Percentiles rank a stretch among this genome's conserved stretches.
Conservation (phyloP, 2,888 invertebrate genomes). For the Itoplectis maculator region DNA sequence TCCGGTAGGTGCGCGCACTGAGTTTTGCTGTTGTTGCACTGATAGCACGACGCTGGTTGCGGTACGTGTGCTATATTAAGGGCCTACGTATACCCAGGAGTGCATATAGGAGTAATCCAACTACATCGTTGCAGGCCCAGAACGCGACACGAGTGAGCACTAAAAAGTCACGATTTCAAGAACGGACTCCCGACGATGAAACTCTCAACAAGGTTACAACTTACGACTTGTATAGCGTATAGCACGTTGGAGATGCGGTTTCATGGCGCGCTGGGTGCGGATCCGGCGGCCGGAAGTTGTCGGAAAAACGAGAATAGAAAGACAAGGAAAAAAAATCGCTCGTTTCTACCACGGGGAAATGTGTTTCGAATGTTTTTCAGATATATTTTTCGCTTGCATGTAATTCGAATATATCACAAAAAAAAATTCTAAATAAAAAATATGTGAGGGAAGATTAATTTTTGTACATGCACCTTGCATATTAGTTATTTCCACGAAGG, state of each 20-base stretch:
- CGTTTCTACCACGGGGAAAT: too few relatives aligned
- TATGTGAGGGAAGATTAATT: too few relatives aligned
- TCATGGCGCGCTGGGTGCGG: neutral
- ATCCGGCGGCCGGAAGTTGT: neutral
- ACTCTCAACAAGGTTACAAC: constrained; percentile 49
- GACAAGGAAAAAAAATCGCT: too few relatives aligned
- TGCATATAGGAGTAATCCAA: constrained; percentile 7
- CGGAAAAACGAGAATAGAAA: neutral
- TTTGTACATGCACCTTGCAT: too few relatives aligned
- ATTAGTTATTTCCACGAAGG: too few relatives aligned
- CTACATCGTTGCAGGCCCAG: neutral
- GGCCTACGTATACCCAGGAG: constrained; percentile 17
- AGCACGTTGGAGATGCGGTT: neutral
- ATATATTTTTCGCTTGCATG: too few relatives aligned
- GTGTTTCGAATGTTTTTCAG: too few relatives aligned
- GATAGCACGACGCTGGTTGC: neutral
- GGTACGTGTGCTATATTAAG: constrained; percentile 9
- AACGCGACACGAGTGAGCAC: constrained; percentile 11
- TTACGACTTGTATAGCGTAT: constrained; percentile 33
- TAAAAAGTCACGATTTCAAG: constrained; percentile 44
- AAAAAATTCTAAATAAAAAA: too few relatives aligned
- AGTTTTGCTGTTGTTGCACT: constrained; percentile 15
- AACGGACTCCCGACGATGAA: constrained; percentile 22
- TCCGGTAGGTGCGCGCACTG: constrained; percentile 36
- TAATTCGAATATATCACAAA: too few relatives aligned